These are phyloP conservation scores for Sternotherus odoratus DNA, from an alignment of 2,797 vertebrate species.

Conservation along the genomic window DNA sequence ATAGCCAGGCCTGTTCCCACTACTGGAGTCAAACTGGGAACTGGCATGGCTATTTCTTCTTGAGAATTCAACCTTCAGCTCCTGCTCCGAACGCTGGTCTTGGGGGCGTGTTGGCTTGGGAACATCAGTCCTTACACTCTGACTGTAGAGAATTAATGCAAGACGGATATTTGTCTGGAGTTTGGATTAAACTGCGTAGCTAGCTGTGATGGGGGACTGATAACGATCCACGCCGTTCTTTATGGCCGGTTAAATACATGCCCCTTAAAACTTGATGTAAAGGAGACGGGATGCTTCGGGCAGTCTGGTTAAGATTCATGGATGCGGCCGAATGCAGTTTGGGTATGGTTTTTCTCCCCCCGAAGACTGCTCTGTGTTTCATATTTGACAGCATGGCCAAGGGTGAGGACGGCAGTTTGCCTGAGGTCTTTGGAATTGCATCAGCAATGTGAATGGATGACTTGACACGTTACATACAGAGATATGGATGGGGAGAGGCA, in stretches of 20 bases:
- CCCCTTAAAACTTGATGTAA: neutral
- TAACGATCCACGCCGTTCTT: neutral
- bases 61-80: neutral
- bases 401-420: neutral
- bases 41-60: neutral
- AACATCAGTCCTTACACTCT: neutral
- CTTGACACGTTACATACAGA: slow-evolving; percentile 23
- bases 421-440: slow-evolving; percentile 44
- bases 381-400: neutral
- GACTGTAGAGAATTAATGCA: neutral
- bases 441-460: slow-evolving; percentile 21
- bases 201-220: neutral
- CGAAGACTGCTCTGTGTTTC: neutral
- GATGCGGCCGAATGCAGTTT: neutral
- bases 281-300: neutral
- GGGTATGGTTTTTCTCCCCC: neutral
- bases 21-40: neutral
- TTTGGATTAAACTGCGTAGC: neutral
- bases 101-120: neutral
- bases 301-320: neutral
- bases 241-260: neutral
- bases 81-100: neutral
- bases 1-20: neutral
- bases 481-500: neutral
- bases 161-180: neutral